These are phyloP conservation scores for Eustalomyia histrio DNA, from an alignment of 2,888 invertebrate genomes.

Conservation along the genomic window DNA sequence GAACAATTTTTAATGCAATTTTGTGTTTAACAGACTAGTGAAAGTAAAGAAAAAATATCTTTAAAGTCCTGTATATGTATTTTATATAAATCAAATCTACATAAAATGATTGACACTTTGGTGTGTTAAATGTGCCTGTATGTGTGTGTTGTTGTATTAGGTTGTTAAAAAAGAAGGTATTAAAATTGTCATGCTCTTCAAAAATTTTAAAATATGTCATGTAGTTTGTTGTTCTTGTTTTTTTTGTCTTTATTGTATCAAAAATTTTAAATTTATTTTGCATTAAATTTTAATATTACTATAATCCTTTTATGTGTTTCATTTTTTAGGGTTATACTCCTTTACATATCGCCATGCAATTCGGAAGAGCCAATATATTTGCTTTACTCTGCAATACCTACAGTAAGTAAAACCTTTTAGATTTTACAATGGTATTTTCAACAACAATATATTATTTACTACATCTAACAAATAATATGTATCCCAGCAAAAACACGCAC, in stretches of 20 bases:
- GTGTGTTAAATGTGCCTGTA: conserved; percentile 39
- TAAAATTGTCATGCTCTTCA: conserved; percentile 59
- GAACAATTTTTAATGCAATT: too few species aligned
- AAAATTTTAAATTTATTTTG: conserved; percentile 6
- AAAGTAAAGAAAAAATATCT: neutral
- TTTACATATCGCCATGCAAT: conserved; percentile 94
- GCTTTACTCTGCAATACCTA: conserved; percentile 93
- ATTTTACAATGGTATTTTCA: too few species aligned
- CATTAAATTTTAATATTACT: conserved; percentile 46
- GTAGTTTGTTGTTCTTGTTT: conserved; percentile 7
- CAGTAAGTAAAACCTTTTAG: conserved; percentile 83
- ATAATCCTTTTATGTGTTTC: conserved; percentile 69
- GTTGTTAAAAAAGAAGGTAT: conserved; percentile 13
- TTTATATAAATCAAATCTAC: conserved; percentile 60
- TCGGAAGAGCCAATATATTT: conserved; percentile 92
- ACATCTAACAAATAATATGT: too few species aligned
- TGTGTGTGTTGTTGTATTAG: neutral
- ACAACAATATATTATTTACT: too few species aligned
- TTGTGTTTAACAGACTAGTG: too few species aligned
- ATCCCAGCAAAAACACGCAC: too few species aligned
- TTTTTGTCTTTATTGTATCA: neutral
- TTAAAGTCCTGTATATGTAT: conserved; percentile 50
- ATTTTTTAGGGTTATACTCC: conserved; percentile 92
- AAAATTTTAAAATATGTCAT: conserved; percentile 54
- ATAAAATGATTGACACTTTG: conserved; percentile 72